A percentile compares a stretch with the other conserved stretches of the same genome.
Conservation (phyloP, 1,140 invertebrate genomes). For the Bombus cullumanus region DNA sequence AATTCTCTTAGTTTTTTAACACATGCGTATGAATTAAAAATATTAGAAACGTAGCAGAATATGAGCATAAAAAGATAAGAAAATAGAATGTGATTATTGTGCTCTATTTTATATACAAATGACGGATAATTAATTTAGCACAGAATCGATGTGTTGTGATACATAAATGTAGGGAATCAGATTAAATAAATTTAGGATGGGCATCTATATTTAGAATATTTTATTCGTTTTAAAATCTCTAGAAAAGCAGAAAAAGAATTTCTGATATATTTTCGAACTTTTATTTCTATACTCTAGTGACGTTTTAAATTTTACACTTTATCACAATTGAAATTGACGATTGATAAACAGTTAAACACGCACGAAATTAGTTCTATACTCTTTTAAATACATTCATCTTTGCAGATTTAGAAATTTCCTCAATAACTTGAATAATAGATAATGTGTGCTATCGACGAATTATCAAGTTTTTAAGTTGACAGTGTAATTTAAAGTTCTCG, state of each 20-base stretch:
- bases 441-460: not conserved
- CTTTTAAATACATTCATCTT: not conserved
- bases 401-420: not conserved
- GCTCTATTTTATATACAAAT: not conserved
- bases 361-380: too few relatives aligned
- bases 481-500: slow-evolving; percentile 42
- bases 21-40: too few relatives aligned
- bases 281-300: not conserved
- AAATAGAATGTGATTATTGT: not conserved
- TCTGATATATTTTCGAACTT: not conserved
- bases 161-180: not conserved
- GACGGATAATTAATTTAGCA: not conserved
- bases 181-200: not conserved
- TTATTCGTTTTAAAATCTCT: not conserved
- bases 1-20: too few relatives aligned
- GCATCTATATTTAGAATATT: not conserved
- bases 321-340: too few relatives aligned
- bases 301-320: too few relatives aligned
- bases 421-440: too few relatives aligned
- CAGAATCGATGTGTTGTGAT: not conserved
- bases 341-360: too few relatives aligned
- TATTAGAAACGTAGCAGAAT: too few relatives aligned
- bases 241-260: not conserved
- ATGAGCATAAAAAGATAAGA: not conserved
- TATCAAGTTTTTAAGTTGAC: slow-evolving; percentile 25